Evolutionary conservation across 2,113 vertebrate genomes (phyloP), one percentile per base, ranked within the genome.

Genomic region (Sceloporus undulatus): DNA sequence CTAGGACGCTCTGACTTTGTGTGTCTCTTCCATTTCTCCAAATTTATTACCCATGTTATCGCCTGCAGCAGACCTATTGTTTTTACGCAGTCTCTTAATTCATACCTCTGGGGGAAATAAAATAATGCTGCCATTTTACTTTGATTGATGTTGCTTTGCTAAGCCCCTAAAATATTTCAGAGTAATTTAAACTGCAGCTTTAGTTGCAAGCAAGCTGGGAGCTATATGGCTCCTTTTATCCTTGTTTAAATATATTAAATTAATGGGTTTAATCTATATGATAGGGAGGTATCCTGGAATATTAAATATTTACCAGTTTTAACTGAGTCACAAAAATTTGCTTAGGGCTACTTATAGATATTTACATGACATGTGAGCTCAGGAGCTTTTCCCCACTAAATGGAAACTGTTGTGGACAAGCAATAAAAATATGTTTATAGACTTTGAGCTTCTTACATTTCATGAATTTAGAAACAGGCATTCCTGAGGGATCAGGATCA

Each of bases 231-330:
- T 79, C 19, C 74, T 38, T 90, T 1, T 48, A 14, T 87, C 87
- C 29, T n/a, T 90, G 25, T 65, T 89, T 11, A 88, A 79, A 66
- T 14, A 87, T 86, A 87, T 8, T 68, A 70, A 91, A 62, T 88
- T 71, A 73, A 73, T 73, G 52, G 34, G 48, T 73, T 88, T 85
- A 85, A 86, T 85, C 68, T 68, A 16, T 71, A 5, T 54, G 71
- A 82, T 84, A 1, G 27, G 38, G 38, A 1, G 87, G 1, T 25
- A 90, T 74, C 87, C 23, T n/a, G 9, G 56, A 89, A 18, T 78
- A 89, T 75, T 90, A 91, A 92, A 80, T 82, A 88, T 40, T 87
- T 89, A 71, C 27, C 4, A 54, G 83, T 65, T 0, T 87, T 88
- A 25, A 52, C 23, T 89, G 6, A 78, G 0, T 42, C 78, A 25